Percentiles rank a stretch among this genome's conserved stretches.
Evolutionary conservation across 2,797 vertebrate genomes (phyloP).

Genomic region (Platyrinchus mystaceus): DNA sequence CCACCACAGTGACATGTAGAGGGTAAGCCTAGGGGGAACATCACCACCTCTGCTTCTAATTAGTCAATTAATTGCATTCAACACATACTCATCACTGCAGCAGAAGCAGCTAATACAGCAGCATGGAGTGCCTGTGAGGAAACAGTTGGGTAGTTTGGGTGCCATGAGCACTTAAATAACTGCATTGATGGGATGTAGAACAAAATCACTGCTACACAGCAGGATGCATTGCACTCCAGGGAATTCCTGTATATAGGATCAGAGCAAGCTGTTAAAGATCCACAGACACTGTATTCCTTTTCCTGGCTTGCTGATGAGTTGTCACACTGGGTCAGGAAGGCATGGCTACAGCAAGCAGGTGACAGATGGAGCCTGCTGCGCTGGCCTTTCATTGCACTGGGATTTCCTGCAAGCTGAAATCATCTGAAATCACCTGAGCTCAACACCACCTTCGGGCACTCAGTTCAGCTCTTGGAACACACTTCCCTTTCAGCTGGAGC

Average conservation of each 20-base stretch:
- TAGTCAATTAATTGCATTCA: background rate
- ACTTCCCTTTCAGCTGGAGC: background rate
- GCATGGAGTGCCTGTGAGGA: background rate
- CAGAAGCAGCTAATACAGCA: background rate
- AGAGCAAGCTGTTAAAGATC: background rate
- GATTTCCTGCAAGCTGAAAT: background rate
- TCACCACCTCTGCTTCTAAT: background rate
- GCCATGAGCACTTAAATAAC: background rate
- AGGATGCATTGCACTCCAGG: background rate
- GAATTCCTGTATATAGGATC: background rate
- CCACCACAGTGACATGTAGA: background rate
- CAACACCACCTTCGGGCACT: background rate
- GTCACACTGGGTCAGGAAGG: background rate
- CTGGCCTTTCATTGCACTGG: background rate
- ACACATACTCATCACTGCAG: background rate
- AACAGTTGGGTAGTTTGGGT: background rate
- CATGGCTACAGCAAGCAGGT: background rate
- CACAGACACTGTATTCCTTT: rapidly evolving
- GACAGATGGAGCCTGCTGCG: background rate
- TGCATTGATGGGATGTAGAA: background rate
- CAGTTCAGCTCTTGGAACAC: background rate
- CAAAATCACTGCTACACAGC: background rate
- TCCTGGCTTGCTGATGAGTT: background rate
- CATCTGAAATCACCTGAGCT: background rate
- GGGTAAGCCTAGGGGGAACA: background rate